Conservation (phyloP, 2,888 invertebrate species). For the Mylabris sibirica region DNA sequence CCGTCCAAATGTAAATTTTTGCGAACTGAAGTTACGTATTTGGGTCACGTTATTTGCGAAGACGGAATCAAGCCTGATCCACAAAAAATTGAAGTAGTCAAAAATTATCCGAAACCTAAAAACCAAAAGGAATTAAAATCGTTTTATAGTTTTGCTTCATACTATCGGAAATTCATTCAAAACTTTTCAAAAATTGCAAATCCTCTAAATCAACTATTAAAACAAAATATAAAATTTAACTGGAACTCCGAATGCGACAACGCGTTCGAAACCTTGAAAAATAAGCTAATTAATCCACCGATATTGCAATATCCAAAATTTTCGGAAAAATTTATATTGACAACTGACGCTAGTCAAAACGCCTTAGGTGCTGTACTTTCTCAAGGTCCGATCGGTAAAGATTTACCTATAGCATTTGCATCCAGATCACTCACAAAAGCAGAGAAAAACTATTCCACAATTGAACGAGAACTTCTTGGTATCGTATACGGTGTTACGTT, state of each 20-base stretch:
- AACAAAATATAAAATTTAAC: conserved; percentile 37
- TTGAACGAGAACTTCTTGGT: conserved; percentile 49
- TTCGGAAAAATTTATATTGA: conserved; percentile 36
- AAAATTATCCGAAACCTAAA: conserved; percentile 46
- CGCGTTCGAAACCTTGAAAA: too few species aligned
- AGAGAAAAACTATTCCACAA: conserved; percentile 45
- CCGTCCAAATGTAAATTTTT: conserved; percentile 53
- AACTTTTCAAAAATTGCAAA: conserved; percentile 42
- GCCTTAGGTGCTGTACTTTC: conserved; percentile 39
- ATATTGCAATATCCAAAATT: conserved; percentile 48
- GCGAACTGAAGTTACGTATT: conserved; percentile 49
- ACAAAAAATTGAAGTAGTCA: conserved; percentile 41
- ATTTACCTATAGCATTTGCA: conserved; percentile 45
- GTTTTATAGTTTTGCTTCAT: conserved; percentile 37
- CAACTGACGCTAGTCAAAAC: too few species aligned
- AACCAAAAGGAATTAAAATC: conserved; percentile 24
- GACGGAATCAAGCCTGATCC: conserved; percentile 54
- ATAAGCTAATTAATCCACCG: conserved; percentile 14
- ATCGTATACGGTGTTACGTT: conserved; percentile 47
- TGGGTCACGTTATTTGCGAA: conserved; percentile 54
- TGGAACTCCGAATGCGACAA: conserved; percentile 31
- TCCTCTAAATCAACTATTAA: conserved; percentile 43
- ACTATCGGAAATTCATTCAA: conserved; percentile 48
- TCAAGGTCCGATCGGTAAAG: conserved; percentile 48
- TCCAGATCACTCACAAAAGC: conserved; percentile 40